Base-by-base conservation (phyloP, 2,113 vertebrate genomes). In the Sporophila hypoxantha region DNA sequence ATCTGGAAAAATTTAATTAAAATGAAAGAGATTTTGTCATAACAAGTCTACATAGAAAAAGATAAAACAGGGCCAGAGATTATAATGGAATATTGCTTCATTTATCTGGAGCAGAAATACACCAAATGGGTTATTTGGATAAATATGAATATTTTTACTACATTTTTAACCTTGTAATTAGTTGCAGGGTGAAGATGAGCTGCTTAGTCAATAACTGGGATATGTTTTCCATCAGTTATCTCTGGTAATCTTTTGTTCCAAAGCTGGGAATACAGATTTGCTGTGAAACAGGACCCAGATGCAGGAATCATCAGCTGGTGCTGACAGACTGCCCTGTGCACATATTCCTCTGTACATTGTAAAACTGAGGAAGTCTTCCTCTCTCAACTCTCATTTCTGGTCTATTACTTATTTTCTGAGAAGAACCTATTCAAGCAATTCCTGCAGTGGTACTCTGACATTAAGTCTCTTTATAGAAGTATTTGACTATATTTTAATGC, bases 1-100 rank as follows among this genome's bases (percentile, higher is more conserved):
- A 87, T 87, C 89, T 91, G 53, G 49, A 73, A 85, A 93, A 92
- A 21, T 6, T 55, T 82, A 82, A 93, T 92, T 85, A 83, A 92
- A 88, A 55, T 44, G 18, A 47, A 77, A 84, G 74, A 56, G 29
- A 59, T 71, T 92, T 94, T 89, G 82, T 78, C 56, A 65, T 70
- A 82, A 83, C 76, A 88, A 64, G 87, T 66, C 66, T 80, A 60
- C 4, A 5, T 2, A 79, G 44, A 36, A 79, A 85, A 93, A 79
- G 87, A n/a, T 52, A 75, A 67, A 75, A n/a, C 56, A 37, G 27
- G 56, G 76, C 66, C 74, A 47, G 39, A 70, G 71, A 62, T 20
- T 41, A 55, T 60, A 69, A 73, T 76, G 36, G 70, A 77, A 66
- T 39, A 75, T 60, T 86, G 34, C 60, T 81, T 82, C 62, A 64